These are phyloP conservation scores for Oreochromis spilurus DNA, from an alignment of 2,113 vertebrate species.

Conservation along the genomic window DNA sequence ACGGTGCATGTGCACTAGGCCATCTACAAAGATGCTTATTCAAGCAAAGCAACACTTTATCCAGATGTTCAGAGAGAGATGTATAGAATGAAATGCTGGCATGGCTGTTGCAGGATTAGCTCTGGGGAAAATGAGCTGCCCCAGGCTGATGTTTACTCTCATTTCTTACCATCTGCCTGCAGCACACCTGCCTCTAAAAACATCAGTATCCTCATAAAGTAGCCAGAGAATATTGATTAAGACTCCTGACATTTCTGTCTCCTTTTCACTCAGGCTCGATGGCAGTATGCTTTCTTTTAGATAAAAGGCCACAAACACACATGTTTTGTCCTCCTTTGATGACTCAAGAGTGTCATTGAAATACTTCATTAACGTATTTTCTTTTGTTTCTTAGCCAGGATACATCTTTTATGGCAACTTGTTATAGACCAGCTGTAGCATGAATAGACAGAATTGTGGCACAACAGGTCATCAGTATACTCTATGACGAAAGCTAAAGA, in stretches of 20 bases:
- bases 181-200: conserved; percentile 28
- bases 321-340: not conserved
- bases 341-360: not conserved
- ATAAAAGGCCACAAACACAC: not conserved
- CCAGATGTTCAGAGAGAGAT: conserved; percentile 26
- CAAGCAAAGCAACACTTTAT: not conserved
- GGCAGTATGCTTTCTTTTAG: not conserved
- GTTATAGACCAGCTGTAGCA: not conserved
- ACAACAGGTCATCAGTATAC: not conserved
- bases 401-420: not conserved
- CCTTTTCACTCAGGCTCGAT: conserved; percentile 1
- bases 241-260: conserved; percentile 51
- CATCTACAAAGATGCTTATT: not conserved
- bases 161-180: conserved; percentile 34
- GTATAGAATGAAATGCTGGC: not conserved
- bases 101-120: conserved; percentile 7
- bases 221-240: conserved; percentile 48
- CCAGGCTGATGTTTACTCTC: conserved; percentile 11
- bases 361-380: not conserved
- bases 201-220: conserved; percentile 4
- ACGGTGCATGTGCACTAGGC: not conserved
- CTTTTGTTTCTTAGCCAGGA: not conserved
- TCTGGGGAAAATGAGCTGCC: conserved; percentile 16
- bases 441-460: not conserved
- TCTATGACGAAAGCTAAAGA: not conserved